Percentiles rank a stretch among this genome's conserved stretches.
Evolutionary conservation across 2,113 vertebrate genomes (phyloP).

Genomic region (Lamprologus sp.): DNA sequence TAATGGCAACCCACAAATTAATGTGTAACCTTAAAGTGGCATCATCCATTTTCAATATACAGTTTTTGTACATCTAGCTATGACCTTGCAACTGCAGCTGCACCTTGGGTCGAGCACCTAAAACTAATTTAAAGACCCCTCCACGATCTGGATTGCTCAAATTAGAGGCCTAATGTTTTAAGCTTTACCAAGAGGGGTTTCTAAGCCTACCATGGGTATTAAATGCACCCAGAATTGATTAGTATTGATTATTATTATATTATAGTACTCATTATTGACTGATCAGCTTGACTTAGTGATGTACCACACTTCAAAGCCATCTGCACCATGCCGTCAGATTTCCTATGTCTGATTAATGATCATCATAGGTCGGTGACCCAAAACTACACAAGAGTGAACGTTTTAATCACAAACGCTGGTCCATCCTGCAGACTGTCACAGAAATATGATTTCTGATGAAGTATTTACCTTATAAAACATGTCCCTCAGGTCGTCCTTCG

Average conservation of each 20-base stretch:
- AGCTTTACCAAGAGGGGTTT: background rate
- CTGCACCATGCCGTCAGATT: slow-evolving; percentile 41
- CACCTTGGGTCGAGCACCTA: background rate
- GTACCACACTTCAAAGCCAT: slow-evolving; percentile 22
- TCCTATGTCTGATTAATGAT: slow-evolving; percentile 59
- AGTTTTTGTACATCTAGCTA: background rate
- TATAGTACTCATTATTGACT: background rate
- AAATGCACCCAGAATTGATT: background rate
- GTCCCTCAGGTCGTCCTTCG: slow-evolving; percentile 88
- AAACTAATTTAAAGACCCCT: background rate
- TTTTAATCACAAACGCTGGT: background rate
- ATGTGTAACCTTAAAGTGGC: background rate
- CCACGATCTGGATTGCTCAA: background rate
- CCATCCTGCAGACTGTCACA: background rate
- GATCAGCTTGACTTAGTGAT: background rate
- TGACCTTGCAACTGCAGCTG: background rate
- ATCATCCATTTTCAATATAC: background rate
- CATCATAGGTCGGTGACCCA: slow-evolving; percentile 37
- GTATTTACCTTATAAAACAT: slow-evolving; percentile 90
- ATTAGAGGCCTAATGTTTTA: background rate
- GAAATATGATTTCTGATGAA: background rate
- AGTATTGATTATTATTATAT: background rate
- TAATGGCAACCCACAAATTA: background rate
- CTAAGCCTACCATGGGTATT: background rate
- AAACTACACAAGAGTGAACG: background rate